These are phyloP conservation scores for Echinometra lucunter DNA, from an alignment of 53 echinoderm and acorn worm genomes.

Conservation along the genomic window DNA sequence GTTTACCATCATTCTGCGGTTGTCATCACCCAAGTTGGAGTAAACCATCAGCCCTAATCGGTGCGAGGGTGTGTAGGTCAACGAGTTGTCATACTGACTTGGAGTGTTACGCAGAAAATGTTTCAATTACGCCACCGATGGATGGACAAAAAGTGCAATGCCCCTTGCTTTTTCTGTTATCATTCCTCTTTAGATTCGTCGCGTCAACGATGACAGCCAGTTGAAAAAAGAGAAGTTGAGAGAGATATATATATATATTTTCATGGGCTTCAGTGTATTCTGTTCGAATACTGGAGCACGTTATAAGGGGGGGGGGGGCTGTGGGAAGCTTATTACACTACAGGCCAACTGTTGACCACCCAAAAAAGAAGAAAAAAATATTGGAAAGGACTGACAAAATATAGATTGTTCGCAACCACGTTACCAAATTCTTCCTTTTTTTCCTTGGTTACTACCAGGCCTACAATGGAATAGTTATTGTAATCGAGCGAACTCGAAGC, in stretches of 20 bases:
- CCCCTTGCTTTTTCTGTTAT: not conserved
- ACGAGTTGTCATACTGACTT: constrained; percentile 1
- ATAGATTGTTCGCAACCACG: too few relatives aligned
- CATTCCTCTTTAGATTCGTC: not conserved
- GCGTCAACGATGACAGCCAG: not conserved
- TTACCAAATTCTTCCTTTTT: too few relatives aligned
- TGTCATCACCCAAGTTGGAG: constrained; percentile 28
- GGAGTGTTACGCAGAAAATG: constrained; percentile 16
- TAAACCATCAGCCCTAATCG: not conserved
- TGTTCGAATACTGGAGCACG: too few relatives aligned
- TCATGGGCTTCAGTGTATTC: not conserved
- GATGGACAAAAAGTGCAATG: constrained; percentile 11
- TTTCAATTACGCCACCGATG: constrained; percentile 31
- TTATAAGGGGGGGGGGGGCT: too few relatives aligned
- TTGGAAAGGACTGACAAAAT: too few relatives aligned
- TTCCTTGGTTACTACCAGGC: too few relatives aligned
- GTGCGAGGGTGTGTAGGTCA: constrained; percentile 41
- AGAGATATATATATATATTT: not conserved
- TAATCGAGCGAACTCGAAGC: too few relatives aligned
- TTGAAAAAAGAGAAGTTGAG: not conserved
- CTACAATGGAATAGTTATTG: too few relatives aligned
- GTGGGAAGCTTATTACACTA: too few relatives aligned
- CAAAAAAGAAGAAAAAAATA: too few relatives aligned
- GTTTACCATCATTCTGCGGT: constrained; percentile 10
- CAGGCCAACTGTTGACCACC: too few relatives aligned